phyloP scores from a whole-genome alignment of 2,113 vertebrate genomes.

The Saguinus midas region DNA sequence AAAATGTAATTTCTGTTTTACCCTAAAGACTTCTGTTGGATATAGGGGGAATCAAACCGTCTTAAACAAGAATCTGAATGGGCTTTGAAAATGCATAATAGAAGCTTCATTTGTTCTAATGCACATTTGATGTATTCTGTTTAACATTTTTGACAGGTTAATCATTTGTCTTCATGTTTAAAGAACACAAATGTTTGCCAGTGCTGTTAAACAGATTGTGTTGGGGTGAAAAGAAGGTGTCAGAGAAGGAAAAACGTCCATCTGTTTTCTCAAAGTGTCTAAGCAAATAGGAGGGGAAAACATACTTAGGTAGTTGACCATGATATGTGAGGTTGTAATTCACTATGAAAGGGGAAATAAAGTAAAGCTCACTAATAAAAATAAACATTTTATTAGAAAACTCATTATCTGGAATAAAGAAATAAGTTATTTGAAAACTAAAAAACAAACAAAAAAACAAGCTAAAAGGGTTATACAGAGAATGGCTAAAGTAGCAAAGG shows the following conservation, averaged over 20 bases:
- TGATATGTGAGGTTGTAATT: not conserved
- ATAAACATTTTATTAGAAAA: slow-evolving; percentile 22
- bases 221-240: not conserved
- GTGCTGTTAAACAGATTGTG: not conserved
- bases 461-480: not conserved
- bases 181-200: slow-evolving; percentile 46
- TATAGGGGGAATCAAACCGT: slow-evolving; percentile 31
- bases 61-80: slow-evolving; percentile 36
- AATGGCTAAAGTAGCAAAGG: not conserved
- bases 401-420: slow-evolving; percentile 10
- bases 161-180: slow-evolving; percentile 51
- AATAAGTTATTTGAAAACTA: slow-evolving; percentile 38
- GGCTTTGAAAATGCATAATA: slow-evolving; percentile 13
- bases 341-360: slow-evolving; percentile 54
- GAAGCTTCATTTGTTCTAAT: not conserved
- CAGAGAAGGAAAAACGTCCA: not conserved
- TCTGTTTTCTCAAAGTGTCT: not conserved
- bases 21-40: not conserved
- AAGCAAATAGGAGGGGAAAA: not conserved
- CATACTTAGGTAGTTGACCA: not conserved
- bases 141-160: slow-evolving; percentile 39
- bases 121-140: not conserved
- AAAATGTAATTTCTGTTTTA: slow-evolving; percentile 49
- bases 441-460: slow-evolving; percentile 10
- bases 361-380: not conserved